Evolutionary conservation across 2,888 invertebrate species (phyloP).

Genomic region (Ephialtes manifestator): DNA sequence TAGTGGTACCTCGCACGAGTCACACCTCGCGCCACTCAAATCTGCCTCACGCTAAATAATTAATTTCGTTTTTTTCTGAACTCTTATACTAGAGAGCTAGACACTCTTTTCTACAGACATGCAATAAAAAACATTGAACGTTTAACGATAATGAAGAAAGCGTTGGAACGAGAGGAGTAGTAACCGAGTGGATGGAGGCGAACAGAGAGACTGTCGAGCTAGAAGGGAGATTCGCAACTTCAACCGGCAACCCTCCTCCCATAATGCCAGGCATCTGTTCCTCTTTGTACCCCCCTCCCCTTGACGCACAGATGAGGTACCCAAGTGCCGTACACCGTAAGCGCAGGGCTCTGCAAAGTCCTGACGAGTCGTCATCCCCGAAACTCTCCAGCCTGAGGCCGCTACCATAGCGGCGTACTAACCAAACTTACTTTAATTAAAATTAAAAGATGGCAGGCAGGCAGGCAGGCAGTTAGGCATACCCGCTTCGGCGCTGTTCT

Average conservation of each 20-base stretch:
- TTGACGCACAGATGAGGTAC: slow-evolving; percentile 6
- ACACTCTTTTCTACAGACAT: slow-evolving; percentile 9
- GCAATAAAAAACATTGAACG: slow-evolving; percentile 35
- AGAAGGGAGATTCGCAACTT: slow-evolving; percentile 20
- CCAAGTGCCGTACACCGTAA: slow-evolving; percentile 13
- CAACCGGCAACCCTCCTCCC: neutral
- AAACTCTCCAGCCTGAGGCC: slow-evolving; percentile 57
- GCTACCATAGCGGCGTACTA: slow-evolving; percentile 18
- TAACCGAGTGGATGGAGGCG: slow-evolving; percentile 35
- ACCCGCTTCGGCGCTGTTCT: slow-evolving; percentile 76
- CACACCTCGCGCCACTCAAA: slow-evolving; percentile 24
- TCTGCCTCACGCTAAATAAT: slow-evolving; percentile 57
- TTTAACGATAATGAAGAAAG: slow-evolving; percentile 28
- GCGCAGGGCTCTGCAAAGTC: slow-evolving; percentile 21
- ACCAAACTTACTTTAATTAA: slow-evolving; percentile 83
- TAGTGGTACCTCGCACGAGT: slow-evolving; percentile 37
- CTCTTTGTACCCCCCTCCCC: slow-evolving; percentile 58
- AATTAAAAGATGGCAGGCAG: slow-evolving; percentile 84
- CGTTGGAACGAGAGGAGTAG: slow-evolving; percentile 22
- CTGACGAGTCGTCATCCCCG: slow-evolving; percentile 63
- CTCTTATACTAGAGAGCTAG: neutral
- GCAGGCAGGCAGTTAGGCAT: slow-evolving; percentile 26
- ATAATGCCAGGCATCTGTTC: slow-evolving; percentile 74
- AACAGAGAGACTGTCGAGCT: slow-evolving; percentile 1
- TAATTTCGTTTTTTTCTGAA: slow-evolving; percentile 61